Evolutionary conservation across 2,888 invertebrate genomes (phyloP).

Genomic region (Caenorhabditis japonica): DNA sequence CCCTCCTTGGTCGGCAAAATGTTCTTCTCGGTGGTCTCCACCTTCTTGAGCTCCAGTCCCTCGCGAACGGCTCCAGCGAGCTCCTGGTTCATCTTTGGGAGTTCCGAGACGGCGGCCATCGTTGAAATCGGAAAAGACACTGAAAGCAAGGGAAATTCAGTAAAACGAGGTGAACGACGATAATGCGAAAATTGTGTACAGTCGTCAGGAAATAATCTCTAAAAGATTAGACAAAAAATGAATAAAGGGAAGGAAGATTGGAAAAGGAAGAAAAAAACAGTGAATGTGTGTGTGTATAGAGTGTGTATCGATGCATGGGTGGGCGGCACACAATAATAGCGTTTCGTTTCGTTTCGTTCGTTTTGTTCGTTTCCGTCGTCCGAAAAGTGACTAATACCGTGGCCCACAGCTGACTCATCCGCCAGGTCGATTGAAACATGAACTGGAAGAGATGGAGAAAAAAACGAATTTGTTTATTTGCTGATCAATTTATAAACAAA

Average conservation of each 20-base stretch:
- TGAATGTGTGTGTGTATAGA: background rate
- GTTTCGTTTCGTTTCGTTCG: no score
- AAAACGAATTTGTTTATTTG: background rate
- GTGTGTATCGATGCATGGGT: background rate
- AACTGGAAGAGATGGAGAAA: background rate
- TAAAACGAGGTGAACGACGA: no score
- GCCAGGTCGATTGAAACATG: background rate
- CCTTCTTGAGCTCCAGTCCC: constrained; percentile 68
- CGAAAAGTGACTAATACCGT: no score
- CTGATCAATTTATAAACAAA: no score
- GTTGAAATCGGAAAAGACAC: background rate
- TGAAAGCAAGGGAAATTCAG: constrained; percentile 5
- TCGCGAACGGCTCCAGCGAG: constrained; percentile 54
- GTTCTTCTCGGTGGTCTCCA: constrained; percentile 73
- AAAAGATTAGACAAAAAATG: constrained; percentile 1
- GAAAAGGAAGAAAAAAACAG: constrained; percentile 12
- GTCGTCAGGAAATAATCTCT: no score
- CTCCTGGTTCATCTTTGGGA: constrained; percentile 65
- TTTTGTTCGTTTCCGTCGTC: no score
- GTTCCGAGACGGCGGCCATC: constrained; percentile 60
- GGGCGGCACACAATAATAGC: constrained; percentile 39
- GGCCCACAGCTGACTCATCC: no score
- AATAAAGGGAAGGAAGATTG: constrained; percentile 7
- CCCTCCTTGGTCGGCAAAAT: constrained; percentile 72
- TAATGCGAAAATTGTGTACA: no score